Evolutionary conservation across 2,113 vertebrate species (phyloP).

Genomic region (Podilymbus podiceps): DNA sequence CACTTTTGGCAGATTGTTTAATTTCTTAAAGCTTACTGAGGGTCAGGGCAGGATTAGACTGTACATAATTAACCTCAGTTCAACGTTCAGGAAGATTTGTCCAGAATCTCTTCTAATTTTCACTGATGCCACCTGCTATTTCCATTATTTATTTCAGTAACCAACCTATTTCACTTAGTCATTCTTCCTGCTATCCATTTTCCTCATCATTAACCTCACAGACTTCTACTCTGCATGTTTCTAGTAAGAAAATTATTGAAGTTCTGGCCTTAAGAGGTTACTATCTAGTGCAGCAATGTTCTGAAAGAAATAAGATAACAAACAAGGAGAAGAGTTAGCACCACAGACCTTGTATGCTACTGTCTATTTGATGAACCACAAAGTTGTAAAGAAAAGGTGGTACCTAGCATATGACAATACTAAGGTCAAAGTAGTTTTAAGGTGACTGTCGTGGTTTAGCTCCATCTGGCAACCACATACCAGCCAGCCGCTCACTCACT

Average conservation of each 20-base stretch:
- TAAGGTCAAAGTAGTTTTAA: background rate
- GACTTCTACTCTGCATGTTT: background rate
- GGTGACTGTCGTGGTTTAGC: background rate
- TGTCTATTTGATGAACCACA: background rate
- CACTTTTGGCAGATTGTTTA: background rate
- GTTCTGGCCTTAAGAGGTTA: background rate
- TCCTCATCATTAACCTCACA: constrained; percentile 19
- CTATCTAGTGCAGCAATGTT: background rate
- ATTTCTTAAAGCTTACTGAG: background rate
- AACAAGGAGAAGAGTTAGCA: background rate
- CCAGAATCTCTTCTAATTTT: background rate
- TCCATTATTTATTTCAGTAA: constrained; percentile 11
- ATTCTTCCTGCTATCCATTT: background rate
- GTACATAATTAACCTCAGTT: background rate
- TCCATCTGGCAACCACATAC: too few species aligned
- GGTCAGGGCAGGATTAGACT: background rate
- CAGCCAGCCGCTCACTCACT: too few species aligned
- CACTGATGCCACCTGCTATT: background rate
- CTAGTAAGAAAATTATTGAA: background rate
- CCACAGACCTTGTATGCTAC: background rate
- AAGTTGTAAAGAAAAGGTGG: background rate
- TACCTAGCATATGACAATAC: background rate
- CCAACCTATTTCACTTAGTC: background rate
- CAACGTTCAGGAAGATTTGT: background rate
- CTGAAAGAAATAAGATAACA: background rate